phyloP scores from a whole-genome alignment of 1,140 invertebrate species.

The Drosophila ercepeae region DNA sequence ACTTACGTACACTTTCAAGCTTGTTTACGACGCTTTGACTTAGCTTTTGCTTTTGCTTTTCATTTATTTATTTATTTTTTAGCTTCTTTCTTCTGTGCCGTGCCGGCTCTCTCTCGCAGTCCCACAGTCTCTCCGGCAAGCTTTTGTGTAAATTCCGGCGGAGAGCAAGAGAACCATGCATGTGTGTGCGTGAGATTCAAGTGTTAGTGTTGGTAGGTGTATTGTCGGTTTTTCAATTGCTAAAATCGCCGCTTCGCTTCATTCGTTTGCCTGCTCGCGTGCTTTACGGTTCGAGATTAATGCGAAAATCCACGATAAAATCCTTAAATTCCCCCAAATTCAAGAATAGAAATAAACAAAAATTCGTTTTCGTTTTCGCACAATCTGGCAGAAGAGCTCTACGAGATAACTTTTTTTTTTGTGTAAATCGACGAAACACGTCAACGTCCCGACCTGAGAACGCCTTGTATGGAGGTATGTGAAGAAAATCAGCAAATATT shows the following conservation, averaged over 20 bases:
- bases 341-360: not conserved
- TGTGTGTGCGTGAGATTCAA: not conserved
- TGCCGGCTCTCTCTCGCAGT: conserved; percentile 61
- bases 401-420: conserved; percentile 16
- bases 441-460: conserved; percentile 17
- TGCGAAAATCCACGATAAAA: conserved; percentile 25
- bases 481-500: not conserved
- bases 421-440: conserved; percentile 11
- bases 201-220: conserved; percentile 21
- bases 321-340: conserved; percentile 5
- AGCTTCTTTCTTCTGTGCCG: conserved; percentile 16
- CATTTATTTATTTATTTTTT: conserved; percentile 33
- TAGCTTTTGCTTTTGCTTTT: conserved; percentile 53
- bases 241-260: conserved; percentile 73
- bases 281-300: conserved; percentile 71
- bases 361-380: not conserved
- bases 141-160: conserved; percentile 35
- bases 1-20: conserved; percentile 26
- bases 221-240: conserved; percentile 70
- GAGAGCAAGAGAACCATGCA: not conserved
- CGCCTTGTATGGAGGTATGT: conserved; percentile 51
- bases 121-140: conserved; percentile 13
- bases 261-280: conserved; percentile 78
- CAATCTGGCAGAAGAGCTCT: not conserved
- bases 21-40: conserved; percentile 66